Evolutionary conservation across 2,113 vertebrate genomes (phyloP).

Genomic region (Cygnus buccinator): DNA sequence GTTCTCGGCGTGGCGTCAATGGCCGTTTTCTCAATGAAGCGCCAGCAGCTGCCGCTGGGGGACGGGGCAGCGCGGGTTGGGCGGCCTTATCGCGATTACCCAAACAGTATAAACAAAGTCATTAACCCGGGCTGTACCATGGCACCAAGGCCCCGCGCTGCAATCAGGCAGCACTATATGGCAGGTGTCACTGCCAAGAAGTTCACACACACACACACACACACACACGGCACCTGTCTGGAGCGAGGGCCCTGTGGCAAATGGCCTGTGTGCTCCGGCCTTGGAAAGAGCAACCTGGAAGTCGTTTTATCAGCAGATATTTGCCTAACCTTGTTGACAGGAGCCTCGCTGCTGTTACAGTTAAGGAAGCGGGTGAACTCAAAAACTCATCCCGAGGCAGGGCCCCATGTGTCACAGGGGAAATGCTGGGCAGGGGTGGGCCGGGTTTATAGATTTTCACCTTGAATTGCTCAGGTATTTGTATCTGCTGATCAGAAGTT

Average conservation of each 20-base stretch:
- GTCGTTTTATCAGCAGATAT: constrained; percentile 61
- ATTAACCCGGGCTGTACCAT: constrained; percentile 91
- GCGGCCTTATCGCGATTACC: constrained; percentile 80
- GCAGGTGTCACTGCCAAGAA: constrained; percentile 67
- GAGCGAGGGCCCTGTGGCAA: not conserved
- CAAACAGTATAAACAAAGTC: constrained; percentile 80
- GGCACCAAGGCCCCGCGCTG: constrained; percentile 87
- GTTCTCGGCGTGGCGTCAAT: constrained; percentile 64
- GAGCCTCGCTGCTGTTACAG: not conserved
- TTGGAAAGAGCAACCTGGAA: constrained; percentile 78
- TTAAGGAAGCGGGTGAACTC: rapidly evolving
- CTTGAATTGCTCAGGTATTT: not conserved
- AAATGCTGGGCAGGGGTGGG: rapidly evolving
- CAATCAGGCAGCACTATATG: constrained; percentile 44
- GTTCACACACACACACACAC: not conserved
- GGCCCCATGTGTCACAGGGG: rapidly evolving
- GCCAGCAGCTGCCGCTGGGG: not conserved
- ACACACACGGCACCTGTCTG: not conserved
- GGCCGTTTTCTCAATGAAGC: constrained; percentile 87
- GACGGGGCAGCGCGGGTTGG: constrained; percentile 37
- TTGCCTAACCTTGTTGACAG: constrained; percentile 69
- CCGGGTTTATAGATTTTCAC: not conserved
- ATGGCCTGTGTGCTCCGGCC: not conserved
- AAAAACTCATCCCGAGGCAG: rapidly evolving
- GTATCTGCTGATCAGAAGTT: not conserved